Conservation (phyloP, 2,113 vertebrate genomes). For the Cervus canadensis region DNA sequence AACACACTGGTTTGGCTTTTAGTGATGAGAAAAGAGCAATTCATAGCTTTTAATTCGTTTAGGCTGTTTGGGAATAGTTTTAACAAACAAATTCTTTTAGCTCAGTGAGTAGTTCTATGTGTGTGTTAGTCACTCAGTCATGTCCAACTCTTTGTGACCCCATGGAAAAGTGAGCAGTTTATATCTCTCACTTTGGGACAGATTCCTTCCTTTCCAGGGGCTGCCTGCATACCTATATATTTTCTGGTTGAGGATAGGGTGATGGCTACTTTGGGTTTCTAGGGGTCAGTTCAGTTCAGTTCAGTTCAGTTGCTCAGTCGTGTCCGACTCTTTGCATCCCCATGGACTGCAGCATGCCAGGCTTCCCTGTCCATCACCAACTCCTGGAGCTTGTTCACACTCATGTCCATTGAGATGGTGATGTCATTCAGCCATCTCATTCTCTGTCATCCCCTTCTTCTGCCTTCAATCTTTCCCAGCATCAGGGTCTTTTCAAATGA, state of each 20-base stretch:
- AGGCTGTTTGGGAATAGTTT: background rate
- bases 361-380: background rate
- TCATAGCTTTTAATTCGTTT: background rate
- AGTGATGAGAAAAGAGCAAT: background rate
- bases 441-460: background rate
- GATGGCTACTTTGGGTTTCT: background rate
- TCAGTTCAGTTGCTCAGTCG: background rate
- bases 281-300: background rate
- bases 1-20: background rate
- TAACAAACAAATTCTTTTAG: slow-evolving; percentile 23
- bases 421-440: background rate
- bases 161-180: background rate
- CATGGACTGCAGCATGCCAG: background rate
- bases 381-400: background rate
- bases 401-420: background rate
- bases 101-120: background rate
- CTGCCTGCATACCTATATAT: background rate
- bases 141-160: background rate
- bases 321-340: background rate
- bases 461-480: background rate
- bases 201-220: background rate
- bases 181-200: background rate
- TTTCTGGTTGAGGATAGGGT: background rate
- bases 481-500: background rate
- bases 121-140: background rate